Base-by-base conservation (phyloP, 2,797 vertebrate species). In the Pangasius macronema region DNA sequence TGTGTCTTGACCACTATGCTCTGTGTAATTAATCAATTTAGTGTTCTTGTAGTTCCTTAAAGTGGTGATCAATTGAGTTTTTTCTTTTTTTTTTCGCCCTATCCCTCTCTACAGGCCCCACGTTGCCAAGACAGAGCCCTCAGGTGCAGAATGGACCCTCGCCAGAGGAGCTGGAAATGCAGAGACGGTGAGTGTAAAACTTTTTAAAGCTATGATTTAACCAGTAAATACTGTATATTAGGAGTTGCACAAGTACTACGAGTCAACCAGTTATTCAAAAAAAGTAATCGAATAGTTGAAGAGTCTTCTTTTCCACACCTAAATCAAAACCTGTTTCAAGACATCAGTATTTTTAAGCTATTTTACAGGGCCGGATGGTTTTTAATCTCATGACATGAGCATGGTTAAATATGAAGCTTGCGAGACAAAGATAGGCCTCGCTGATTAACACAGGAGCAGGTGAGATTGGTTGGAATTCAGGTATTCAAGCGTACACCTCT, bases 131-230 rank as follows among this genome's bases (percentile, higher is more conserved):
- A 93, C 98, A 97, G 93, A 95, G 95, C 90, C 96, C 97, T 91
- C 97, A 98, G 95, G 96, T 98, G 91, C 98, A 98, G 86, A 99
- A 99, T 96, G 98, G 98, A 83, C 98, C 98, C 55, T 95, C 97
- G 18, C 95, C 96, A 90, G 98, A 99, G 92, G 98, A 99, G 90
- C 91, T 99, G 95, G 98, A 99, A 91, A 95, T 97, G 89, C 98
- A 99, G 93, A 97, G 97, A 95, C 97, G 98, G 98, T 99, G 96
- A 91, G 84, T 61, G 18, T 57, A 5, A 70, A 49, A 33, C 27
- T 39, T 61, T 30, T 46, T 65, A 82, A 33, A 55, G 53, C 51
- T 33, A 1, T 1, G 11, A 18, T 80, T 79, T 80, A 59, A 36
- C n/a, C 8, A 2, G 13, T 57, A 80, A 33, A 39, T 5, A 4